Base-by-base conservation (phyloP, 2,888 invertebrate species). In the Chloroclystis v-ata region DNA sequence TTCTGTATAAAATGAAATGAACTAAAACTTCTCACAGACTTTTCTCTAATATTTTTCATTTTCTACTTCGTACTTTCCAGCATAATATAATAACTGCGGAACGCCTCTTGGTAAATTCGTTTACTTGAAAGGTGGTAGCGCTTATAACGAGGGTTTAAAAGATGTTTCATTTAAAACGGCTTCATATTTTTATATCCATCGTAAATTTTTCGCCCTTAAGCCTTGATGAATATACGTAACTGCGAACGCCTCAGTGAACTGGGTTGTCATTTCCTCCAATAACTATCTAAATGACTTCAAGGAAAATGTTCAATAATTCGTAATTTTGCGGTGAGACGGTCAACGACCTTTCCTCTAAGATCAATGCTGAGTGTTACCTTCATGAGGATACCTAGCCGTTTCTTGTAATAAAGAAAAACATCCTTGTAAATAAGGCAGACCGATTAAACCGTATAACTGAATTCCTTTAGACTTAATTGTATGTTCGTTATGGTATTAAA, bases 291-390 rank as follows among this genome's bases (percentile, higher is more conserved):
- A 4, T 20, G 20, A 56, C 47, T 49, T 49, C 52, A 48, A 56
- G 54, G 47, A 48, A 60, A 56, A 61, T 62, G 4, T 33, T 33
- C 16, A 33, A 16, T 10, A 14, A 33, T 33, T 14, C 16, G 16
- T 5, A 14, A 33, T 2, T 6, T 32, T 16, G 13, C 14, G 32
- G 32, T 33, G 32, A 9, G n/a, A 14, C 32, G 32, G n/a, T 14
- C 14, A 13, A 9, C 8, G 9, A 13, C 2, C 8, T 5, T 9
- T 9, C 8, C 9, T 2, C 8, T 7, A 12, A 13, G 2, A 29
- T 13, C 30, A 12, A 30, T 20, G 20, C 5, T 20, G 20, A 5
- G 20, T 20, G n/a, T 20, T 20, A 20, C 2, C 20, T 20, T 20
- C 20, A 20, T 20, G 5, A 20, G n/a, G n/a, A n/a, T n/a, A n/a